These are phyloP conservation scores for Mamestra brassicae DNA, from an alignment of 2,888 invertebrate species.

Conservation along the genomic window DNA sequence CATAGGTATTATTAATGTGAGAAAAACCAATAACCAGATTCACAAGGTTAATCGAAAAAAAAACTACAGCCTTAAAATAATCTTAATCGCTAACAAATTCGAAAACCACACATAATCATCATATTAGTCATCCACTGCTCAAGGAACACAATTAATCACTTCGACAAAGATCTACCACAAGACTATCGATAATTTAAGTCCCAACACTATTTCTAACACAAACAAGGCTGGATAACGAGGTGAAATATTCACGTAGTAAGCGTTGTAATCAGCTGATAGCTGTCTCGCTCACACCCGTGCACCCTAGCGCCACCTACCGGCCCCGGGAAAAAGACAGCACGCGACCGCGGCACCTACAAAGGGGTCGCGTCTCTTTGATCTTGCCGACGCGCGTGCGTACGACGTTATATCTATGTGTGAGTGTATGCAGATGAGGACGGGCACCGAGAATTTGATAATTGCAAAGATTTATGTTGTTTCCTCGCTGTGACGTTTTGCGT, in stretches of 20 bases:
- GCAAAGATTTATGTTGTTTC: constrained; percentile 88
- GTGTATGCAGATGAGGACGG: constrained; percentile 88
- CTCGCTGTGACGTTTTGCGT: constrained; percentile 63
- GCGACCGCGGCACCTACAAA: constrained; percentile 89
- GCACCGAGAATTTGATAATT: constrained; percentile 90
- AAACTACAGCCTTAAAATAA: constrained; percentile 12
- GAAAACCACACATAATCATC: constrained; percentile 21
- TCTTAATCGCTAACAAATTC: constrained; percentile 30
- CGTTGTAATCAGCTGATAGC: constrained; percentile 85
- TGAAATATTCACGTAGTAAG: constrained; percentile 90
- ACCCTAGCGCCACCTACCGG: constrained; percentile 76
- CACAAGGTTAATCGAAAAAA: constrained; percentile 34
- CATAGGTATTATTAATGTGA: constrained; percentile 40
- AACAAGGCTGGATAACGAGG: constrained; percentile 91
- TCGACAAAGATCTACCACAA: constrained; percentile 64
- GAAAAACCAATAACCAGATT: constrained; percentile 31
- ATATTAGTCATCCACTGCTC: constrained; percentile 37
- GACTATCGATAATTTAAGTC: constrained; percentile 70
- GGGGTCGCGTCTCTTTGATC: constrained; percentile 90
- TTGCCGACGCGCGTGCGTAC: constrained; percentile 89
- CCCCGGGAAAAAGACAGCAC: constrained; percentile 88
- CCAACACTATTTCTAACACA: constrained; percentile 88
- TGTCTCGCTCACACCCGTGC: constrained; percentile 80
- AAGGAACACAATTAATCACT: constrained; percentile 78
- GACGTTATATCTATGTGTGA: constrained; percentile 76